Base-by-base conservation (phyloP, 1,140 invertebrate genomes). In the Zaprionus gabonicus region DNA sequence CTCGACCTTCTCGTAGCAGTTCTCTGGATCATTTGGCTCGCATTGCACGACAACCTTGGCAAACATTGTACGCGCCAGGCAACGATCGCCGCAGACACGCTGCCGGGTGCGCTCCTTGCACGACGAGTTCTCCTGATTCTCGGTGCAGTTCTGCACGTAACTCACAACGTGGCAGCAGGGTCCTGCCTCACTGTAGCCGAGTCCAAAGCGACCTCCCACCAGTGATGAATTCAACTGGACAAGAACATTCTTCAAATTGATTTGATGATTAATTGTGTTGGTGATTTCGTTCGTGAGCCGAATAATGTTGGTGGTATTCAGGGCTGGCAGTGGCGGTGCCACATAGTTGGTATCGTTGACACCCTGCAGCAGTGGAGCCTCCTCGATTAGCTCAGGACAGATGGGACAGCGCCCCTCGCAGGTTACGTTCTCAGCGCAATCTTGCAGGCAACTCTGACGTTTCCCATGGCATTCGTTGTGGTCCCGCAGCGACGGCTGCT, bases 271-370 rank as follows among this genome's bases (percentile, higher is more conserved):
- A 28, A 92, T 92, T 13, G 91, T 77, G 28, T 92, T 92, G 12
- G 70, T 77, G 20, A 92, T 92, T 60, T 92, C 76, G 53, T 92
- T 92, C 1, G 87, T 92, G 15, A 92, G 51, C 2, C 69, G 67
- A 12, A 92, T 90, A 9, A 92, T 90, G 56, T 91, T 92, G 10
- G 91, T 92, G 23, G 82, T 88, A 44, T 92, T 92, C 2, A 80
- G 3, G 1, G 80, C 66, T 0, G 34, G 25, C n/a, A 66, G 65
- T 0, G 80, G 41, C 0, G 73, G 70, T 10, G 78, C 53, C 57
- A 77, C 51, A 6, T 71, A 53, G n/a, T 60, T 34, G 1, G 90
- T 91, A 49, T 91, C 90, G 46, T 91, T 91, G 4, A 91, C 62
- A 1, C 90, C 90, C 74, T 91, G 90, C 20, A 91, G 85, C 51